These are phyloP conservation scores for Lymantria dispar DNA, from an alignment of 2,888 invertebrate species.

Conservation along the genomic window DNA sequence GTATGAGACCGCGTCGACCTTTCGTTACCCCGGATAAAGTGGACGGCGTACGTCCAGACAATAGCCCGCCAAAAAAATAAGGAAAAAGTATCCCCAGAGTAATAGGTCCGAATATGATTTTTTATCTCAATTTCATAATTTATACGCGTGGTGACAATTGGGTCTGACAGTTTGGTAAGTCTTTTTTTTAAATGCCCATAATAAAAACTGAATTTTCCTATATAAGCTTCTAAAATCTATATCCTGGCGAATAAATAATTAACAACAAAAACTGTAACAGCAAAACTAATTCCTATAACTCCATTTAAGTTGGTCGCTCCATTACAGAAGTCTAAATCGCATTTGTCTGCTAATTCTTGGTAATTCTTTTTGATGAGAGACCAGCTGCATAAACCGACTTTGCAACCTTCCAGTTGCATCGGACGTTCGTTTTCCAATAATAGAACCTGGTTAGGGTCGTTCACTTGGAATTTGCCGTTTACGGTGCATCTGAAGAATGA, in stretches of 20 bases:
- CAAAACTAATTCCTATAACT: constrained; percentile 30
- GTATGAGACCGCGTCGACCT: too few species aligned
- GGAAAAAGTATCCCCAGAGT: too few species aligned
- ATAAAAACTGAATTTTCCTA: neutral
- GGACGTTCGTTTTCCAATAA: constrained; percentile 89
- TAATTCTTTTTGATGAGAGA: constrained; percentile 84
- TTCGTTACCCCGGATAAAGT: too few species aligned
- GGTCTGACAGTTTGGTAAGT: neutral
- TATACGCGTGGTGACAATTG: too few species aligned
- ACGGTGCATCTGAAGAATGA: constrained; percentile 76
- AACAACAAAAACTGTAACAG: constrained; percentile 27
- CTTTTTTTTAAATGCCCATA: neutral
- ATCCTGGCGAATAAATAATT: constrained; percentile 21
- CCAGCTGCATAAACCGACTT: constrained; percentile 91
- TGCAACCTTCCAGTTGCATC: constrained; percentile 86
- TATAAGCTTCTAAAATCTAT: constrained; percentile 4
- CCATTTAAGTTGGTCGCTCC: constrained; percentile 38
- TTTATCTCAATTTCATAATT: too few species aligned
- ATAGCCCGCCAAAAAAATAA: too few species aligned
- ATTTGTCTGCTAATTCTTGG: constrained; percentile 76
- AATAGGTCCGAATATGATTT: too few species aligned
- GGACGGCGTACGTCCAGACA: too few species aligned
- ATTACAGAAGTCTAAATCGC: constrained; percentile 82
- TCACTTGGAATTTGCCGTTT: constrained; percentile 67
- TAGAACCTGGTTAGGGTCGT: constrained; percentile 73